Evolutionary conservation across 2,888 invertebrate genomes (phyloP).

Genomic region (Dioctria rufipes): DNA sequence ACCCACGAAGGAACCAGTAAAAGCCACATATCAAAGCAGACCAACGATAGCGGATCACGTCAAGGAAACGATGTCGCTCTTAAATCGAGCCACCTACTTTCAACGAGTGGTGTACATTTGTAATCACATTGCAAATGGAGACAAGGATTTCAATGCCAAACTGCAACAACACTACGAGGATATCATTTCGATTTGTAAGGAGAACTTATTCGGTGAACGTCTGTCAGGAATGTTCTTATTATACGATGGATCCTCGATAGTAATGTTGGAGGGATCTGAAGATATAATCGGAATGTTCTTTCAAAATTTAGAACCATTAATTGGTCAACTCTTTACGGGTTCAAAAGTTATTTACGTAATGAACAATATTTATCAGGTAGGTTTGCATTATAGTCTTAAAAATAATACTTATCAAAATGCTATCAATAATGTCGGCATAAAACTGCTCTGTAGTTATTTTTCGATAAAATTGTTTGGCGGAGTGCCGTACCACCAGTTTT

Average conservation of each 20-base stretch:
- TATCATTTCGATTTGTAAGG: neutral
- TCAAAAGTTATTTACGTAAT: neutral
- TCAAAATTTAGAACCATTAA: neutral
- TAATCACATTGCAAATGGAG: neutral
- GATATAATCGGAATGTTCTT: slow-evolving; percentile 9
- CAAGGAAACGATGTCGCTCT: slow-evolving; percentile 10
- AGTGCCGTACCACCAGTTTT: neutral
- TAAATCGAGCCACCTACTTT: slow-evolving; percentile 18
- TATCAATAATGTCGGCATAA: neutral
- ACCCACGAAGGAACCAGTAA: too few relatives aligned
- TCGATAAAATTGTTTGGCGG: slow-evolving; percentile 28
- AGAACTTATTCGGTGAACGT: slow-evolving; percentile 23
- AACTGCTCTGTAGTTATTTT: slow-evolving; percentile 12
- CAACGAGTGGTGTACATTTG: slow-evolving; percentile 10
- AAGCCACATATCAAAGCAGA: slow-evolving; percentile 11
- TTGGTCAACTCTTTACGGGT: neutral
- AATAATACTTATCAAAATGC: neutral
- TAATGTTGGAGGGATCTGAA: slow-evolving; percentile 37
- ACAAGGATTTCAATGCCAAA: neutral
- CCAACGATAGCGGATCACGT: slow-evolving; percentile 3
- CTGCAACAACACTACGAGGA: neutral
- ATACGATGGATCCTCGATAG: neutral
- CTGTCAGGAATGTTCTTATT: slow-evolving; percentile 21
- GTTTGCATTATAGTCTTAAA: neutral
- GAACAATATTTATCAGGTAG: slow-evolving; percentile 17